phyloP scores from a whole-genome alignment of 92 coral and sea anemone species.

The Blastomussa wellsi region DNA sequence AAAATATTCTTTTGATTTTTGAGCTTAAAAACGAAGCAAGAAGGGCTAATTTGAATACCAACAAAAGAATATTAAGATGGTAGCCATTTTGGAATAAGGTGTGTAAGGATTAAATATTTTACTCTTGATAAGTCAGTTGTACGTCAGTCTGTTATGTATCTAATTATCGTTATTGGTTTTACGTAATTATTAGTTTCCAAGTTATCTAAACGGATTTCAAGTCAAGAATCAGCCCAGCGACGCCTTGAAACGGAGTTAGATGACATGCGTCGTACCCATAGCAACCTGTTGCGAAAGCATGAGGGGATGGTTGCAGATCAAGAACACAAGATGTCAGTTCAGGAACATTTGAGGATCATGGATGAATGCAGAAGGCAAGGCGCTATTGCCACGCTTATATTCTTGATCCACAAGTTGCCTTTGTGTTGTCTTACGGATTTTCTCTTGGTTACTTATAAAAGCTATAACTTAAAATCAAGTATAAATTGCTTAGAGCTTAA shows the following conservation, averaged over 20 bases:
- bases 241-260: constrained; percentile 78
- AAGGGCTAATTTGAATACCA: no score
- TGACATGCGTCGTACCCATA: constrained; percentile 66
- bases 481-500: no score
- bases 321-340: constrained; percentile 69
- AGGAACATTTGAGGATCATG: constrained; percentile 82
- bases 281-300: constrained; percentile 65
- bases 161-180: not conserved
- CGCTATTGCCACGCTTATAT: not conserved
- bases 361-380: constrained; percentile 89
- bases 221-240: constrained; percentile 73
- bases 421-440: not conserved
- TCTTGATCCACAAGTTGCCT: not conserved
- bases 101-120: no score
- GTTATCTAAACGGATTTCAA: constrained; percentile 78
- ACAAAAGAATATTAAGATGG: no score
- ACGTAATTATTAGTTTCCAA: constrained; percentile 67
- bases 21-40: no score
- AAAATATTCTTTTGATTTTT: no score
- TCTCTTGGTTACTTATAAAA: not conserved
- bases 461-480: not conserved
- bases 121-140: not conserved
- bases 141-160: not conserved
- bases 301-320: constrained; percentile 65
- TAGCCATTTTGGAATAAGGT: no score